These are phyloP conservation scores for Geodia barretti DNA, from an alignment of 37 sponge, comb jelly and placozoan species.

Conservation along the genomic window DNA sequence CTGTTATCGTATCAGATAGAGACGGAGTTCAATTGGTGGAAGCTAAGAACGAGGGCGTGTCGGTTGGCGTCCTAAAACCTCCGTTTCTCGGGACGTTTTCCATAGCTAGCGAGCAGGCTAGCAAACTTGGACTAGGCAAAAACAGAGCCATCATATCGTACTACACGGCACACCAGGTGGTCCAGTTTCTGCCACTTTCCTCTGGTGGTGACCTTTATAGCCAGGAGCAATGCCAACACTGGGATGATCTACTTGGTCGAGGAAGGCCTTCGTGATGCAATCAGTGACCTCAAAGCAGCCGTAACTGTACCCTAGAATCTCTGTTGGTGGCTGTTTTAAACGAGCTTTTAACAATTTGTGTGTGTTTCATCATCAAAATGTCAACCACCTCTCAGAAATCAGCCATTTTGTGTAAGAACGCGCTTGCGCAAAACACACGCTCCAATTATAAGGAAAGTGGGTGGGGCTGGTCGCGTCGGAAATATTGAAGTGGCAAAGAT, in stretches of 20 bases:
- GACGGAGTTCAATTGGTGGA: constrained; percentile 78
- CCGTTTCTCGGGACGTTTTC: constrained; percentile 73
- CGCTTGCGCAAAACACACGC: background rate
- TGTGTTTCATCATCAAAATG: constrained; percentile 1
- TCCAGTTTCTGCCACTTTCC: constrained; percentile 76
- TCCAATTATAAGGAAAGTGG: constrained; percentile 4
- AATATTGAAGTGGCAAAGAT: constrained; percentile 2
- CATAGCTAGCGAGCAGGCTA: constrained; percentile 77
- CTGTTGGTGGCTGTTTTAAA: too few relatives aligned
- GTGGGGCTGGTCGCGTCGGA: background rate
- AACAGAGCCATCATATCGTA: constrained; percentile 70
- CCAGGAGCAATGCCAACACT: constrained; percentile 63
- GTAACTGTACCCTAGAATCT: constrained; percentile 34
- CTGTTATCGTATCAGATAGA: constrained; percentile 72
- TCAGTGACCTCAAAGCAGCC: constrained; percentile 45
- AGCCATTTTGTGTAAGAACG: background rate
- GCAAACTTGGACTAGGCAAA: constrained; percentile 73
- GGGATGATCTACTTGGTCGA: constrained; percentile 68
- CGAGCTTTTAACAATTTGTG: too few relatives aligned
- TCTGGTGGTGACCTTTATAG: constrained; percentile 75
- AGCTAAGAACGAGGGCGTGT: constrained; percentile 25
- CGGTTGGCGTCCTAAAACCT: constrained; percentile 45
- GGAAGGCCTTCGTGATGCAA: constrained; percentile 59
- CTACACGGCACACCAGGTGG: constrained; percentile 74
- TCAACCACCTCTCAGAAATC: background rate